Conservation (phyloP, 2,113 vertebrate genomes). For the Gallinago jamesoni region DNA sequence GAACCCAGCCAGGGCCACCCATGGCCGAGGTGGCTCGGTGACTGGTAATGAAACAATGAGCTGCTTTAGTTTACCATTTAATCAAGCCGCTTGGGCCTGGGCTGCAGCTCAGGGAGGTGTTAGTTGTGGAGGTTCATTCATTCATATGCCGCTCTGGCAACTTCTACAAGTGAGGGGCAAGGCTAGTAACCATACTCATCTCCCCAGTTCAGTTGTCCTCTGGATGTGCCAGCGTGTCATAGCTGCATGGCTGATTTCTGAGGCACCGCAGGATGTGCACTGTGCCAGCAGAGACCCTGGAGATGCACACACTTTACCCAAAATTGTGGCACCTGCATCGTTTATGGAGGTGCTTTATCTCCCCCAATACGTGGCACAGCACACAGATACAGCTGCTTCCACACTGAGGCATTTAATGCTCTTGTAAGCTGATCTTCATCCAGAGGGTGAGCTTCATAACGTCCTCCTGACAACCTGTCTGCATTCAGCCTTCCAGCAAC, state of each 20-base stretch:
- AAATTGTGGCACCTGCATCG: background rate
- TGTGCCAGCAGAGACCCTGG: background rate
- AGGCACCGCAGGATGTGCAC: background rate
- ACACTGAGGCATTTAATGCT: rapidly evolving
- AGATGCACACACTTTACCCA: background rate
- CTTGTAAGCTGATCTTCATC: background rate
- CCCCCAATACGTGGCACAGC: rapidly evolving
- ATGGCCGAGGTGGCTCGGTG: background rate
- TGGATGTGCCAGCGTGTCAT: background rate
- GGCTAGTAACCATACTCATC: background rate
- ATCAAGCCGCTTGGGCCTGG: background rate
- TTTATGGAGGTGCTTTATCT: background rate
- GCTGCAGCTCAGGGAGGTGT: background rate
- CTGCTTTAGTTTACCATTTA: background rate
- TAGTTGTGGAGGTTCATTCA: background rate
- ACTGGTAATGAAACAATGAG: background rate
- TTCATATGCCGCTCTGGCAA: background rate
- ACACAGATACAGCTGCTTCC: background rate
- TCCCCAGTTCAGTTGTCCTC: background rate
- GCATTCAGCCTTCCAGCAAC: background rate
- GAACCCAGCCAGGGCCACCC: too few species aligned
- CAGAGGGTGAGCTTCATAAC: background rate
- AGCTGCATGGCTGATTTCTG: background rate
- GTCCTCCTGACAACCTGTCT: background rate
- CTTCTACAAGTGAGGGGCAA: background rate